A percentile compares a stretch with the other conserved stretches of the same genome.
Evolutionary conservation across 2,888 invertebrate genomes (phyloP).

Genomic region (Tetragonisca angustula): DNA sequence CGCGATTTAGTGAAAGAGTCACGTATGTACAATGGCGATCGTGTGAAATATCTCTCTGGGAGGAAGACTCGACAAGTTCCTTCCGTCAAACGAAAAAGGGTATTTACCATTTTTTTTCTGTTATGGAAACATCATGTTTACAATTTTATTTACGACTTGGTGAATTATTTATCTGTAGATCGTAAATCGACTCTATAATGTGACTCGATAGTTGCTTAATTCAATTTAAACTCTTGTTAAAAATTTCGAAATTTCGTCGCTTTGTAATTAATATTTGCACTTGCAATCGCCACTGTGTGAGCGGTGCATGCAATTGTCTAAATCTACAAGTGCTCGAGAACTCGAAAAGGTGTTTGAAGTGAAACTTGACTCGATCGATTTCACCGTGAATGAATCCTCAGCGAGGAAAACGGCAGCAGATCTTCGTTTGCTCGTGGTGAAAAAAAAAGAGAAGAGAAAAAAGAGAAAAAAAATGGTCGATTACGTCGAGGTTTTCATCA

Average conservation of each 20-base stretch:
- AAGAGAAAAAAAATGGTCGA: not conserved
- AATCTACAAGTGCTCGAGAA: slow-evolving; percentile 47
- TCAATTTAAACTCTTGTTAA: too few relatives aligned
- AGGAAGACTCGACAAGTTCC: not conserved
- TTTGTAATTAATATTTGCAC: not conserved
- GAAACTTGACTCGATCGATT: slow-evolving; percentile 30
- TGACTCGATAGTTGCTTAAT: not conserved
- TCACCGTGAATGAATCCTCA: slow-evolving; percentile 27
- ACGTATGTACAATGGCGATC: slow-evolving; percentile 27
- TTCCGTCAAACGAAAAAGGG: not conserved
- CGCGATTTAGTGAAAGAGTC: slow-evolving; percentile 10
- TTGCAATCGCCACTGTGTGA: slow-evolving; percentile 30
- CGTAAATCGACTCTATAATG: not conserved
- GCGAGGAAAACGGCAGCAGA: not conserved
- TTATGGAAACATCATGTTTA: not conserved
- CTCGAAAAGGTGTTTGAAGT: slow-evolving; percentile 42
- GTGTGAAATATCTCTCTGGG: not conserved
- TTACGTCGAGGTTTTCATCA: not conserved
- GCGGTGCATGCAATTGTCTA: slow-evolving; percentile 52
- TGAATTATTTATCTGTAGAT: not conserved
- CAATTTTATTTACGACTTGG: not conserved
- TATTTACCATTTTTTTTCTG: not conserved
- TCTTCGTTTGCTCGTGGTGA: not conserved
- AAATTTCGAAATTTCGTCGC: too few relatives aligned
- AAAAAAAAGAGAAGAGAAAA: too few relatives aligned